Base-by-base conservation (phyloP, 2,888 invertebrate species). In the Euphydryas editha region DNA sequence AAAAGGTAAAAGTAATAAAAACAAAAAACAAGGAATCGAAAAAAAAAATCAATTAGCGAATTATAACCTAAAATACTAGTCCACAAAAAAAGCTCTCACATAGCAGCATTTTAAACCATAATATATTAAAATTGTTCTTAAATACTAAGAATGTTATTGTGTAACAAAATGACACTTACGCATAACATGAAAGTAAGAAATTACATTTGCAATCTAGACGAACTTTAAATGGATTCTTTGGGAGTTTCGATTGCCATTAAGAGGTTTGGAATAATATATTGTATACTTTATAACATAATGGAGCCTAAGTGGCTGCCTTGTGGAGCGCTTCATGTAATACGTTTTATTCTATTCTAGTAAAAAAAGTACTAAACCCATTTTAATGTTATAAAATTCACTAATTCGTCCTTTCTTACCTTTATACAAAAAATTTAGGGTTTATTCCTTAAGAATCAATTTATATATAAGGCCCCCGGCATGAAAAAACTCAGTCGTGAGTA, bases 131-230 rank as follows among this genome's bases (percentile, higher is more conserved):
- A 44, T n/a, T n/a, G 46, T 17, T 1, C 46, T 18, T 13, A 20
- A 20, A 4, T 11, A 47, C 13, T 18, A 1, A 11, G 20, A 11
- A 20, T 20, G 20, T 20, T 5, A 20, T 3, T 11, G 13, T 20
- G 20, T 47, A 20, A 46, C 13, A 20, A 21, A 20, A 13, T 20
- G 20, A 13, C 20, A 21, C 18, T 47, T 46, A 20, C 1, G 13
- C 20, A 5, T 11, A 47, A 47, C 20, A 47, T 18, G 11, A 20
- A 46, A 46, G 11, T 13, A 47, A 47, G 11, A 18, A 47, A 47
- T 47, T 47, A 20, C 47, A 47, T 47, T 47, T 47, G 47, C 20
- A 47, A 47, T 13, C 47, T 47, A 47, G 18, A 21, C 20, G 11
- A 13, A 18, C 4, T 47, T 47, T 21, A 20, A 47, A 47, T 47